phyloP scores from a whole-genome alignment of 2,888 invertebrate genomes.

The Mythimna lalbum region DNA sequence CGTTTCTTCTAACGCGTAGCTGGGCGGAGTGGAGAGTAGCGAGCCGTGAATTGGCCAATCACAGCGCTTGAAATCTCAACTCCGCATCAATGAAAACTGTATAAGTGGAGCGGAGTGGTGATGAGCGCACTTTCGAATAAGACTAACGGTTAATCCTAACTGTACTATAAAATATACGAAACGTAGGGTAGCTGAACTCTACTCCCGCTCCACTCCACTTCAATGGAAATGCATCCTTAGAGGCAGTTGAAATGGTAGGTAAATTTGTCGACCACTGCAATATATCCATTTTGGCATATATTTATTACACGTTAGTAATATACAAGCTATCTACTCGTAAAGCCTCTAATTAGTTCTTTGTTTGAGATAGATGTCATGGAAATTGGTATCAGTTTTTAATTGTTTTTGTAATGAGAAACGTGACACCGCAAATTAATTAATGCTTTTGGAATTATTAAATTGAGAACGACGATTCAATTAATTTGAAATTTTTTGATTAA shows the following conservation, averaged over 20 bases:
- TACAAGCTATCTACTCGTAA: background rate
- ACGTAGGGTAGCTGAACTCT: too few species aligned
- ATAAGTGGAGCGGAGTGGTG: too few species aligned
- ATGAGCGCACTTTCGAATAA: too few species aligned
- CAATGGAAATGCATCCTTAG: background rate
- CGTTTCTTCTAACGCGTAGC: too few species aligned
- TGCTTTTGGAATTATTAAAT: conserved; percentile 7
- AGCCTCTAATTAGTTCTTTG: conserved; percentile 40
- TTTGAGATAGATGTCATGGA: background rate
- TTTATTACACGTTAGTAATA: too few species aligned
- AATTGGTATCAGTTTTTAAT: conserved; percentile 32
- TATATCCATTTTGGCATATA: conserved; percentile 4
- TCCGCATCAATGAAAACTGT: too few species aligned
- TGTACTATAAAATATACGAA: too few species aligned
- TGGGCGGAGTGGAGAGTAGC: too few species aligned
- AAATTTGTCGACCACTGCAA: conserved; percentile 41
- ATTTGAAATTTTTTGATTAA: background rate
- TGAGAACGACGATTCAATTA: conserved; percentile 12
- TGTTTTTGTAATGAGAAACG: conserved; percentile 41
- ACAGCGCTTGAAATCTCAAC: too few species aligned
- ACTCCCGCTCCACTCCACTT: too few species aligned
- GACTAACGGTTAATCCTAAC: too few species aligned
- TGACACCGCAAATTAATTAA: conserved; percentile 33
- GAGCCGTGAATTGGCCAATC: too few species aligned
- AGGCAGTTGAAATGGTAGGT: conserved; percentile 36